Conservation (phyloP, 2,888 invertebrate species). For the Heteropelma amictum region DNA sequence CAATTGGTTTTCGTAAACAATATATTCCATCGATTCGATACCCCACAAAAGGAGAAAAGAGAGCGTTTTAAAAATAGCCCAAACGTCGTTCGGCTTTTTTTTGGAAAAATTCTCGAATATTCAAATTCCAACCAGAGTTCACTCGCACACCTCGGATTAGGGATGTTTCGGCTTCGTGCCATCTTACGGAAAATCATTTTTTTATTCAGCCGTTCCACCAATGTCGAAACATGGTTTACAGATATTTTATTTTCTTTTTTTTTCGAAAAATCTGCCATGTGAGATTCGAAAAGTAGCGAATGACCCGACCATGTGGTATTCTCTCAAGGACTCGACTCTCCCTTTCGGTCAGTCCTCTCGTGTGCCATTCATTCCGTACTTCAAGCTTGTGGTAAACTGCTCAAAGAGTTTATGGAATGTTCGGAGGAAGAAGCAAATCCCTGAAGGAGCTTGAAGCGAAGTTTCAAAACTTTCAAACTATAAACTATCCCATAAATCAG, state of each 20-base stretch:
- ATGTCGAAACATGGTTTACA: no score
- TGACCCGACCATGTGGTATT: neutral
- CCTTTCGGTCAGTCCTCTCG: neutral
- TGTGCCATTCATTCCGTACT: neutral
- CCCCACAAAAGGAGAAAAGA: neutral
- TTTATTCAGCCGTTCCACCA: neutral
- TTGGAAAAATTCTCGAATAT: no score
- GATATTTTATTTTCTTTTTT: no score
- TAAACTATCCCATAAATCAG: neutral
- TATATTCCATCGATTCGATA: conserved; percentile 18
- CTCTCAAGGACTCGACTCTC: conserved; percentile 4
- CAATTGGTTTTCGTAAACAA: conserved; percentile 7
- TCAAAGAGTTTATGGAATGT: conserved; percentile 5
- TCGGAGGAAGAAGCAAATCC: conserved; percentile 9
- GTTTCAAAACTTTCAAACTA: neutral
- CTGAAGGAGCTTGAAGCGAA: conserved; percentile 14
- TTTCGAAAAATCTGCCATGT: no score
- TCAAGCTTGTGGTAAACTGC: conserved; percentile 1
- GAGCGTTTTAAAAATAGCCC: neutral
- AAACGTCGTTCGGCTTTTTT: no score
- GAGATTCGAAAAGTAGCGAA: neutral
- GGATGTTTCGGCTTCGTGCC: no score
- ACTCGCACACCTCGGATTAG: no score
- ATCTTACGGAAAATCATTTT: no score
- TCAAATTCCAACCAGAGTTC: no score